Percentiles rank a stretch among this genome's conserved stretches.
These are phyloP conservation scores for Xerus rutilus DNA, from an alignment of 2,797 vertebrate genomes.

Conservation along the genomic window DNA sequence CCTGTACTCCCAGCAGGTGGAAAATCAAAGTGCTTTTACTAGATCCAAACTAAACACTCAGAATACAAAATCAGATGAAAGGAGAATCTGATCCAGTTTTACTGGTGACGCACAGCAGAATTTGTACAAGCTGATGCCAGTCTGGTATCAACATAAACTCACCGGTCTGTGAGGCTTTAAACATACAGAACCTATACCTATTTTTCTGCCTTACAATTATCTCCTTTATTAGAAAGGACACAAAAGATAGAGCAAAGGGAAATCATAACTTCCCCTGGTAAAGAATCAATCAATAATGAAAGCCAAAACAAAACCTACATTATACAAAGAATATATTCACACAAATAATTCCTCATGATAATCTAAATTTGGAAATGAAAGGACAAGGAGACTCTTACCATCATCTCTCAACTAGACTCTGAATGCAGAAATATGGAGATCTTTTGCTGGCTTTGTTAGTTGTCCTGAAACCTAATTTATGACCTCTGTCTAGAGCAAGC, in stretches of 20 bases:
- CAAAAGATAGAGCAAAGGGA: not conserved
- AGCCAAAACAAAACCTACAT: not conserved
- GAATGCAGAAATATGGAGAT: not conserved
- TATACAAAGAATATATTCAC: not conserved
- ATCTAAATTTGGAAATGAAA: not conserved
- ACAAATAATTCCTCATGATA: not conserved
- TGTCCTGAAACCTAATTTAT: not conserved
- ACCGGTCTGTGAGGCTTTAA: not conserved
- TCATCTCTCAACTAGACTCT: not conserved
- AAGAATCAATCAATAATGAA: not conserved
- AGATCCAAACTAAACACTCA: not conserved
- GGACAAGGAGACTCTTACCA: not conserved
- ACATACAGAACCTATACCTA: not conserved
- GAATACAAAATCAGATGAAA: not conserved
- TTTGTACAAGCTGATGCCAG: not conserved
- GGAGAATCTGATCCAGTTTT: not conserved
- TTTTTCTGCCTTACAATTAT: not conserved
- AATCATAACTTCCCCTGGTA: not conserved
- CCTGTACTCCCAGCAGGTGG: not conserved
- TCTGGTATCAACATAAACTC: not conserved
- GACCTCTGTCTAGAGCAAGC: not conserved
- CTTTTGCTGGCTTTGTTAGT: not conserved
- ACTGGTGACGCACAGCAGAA: not conserved
- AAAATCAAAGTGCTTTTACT: not conserved
- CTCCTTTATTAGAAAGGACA: not conserved